A percentile compares a stretch with the other conserved stretches of the same genome.
Conservation (phyloP, 2,113 vertebrate species). For the Cacatua alba region DNA sequence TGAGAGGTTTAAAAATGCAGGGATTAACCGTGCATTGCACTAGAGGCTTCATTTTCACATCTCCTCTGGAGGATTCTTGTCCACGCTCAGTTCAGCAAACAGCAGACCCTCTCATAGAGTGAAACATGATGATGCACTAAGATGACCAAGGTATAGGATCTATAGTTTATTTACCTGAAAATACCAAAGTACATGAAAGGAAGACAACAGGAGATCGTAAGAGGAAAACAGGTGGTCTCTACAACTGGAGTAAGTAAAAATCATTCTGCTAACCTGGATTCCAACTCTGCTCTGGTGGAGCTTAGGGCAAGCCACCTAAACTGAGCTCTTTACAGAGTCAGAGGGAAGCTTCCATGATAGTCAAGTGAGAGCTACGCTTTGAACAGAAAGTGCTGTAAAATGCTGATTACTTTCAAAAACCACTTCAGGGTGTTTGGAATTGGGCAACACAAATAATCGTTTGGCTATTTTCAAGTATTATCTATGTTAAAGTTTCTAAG, state of each 20-base stretch:
- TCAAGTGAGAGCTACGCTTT: not conserved
- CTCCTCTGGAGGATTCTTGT: not conserved
- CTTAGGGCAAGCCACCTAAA: not conserved
- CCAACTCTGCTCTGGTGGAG: not conserved
- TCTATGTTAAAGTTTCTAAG: not conserved
- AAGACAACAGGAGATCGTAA: rapidly evolving
- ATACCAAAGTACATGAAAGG: not conserved
- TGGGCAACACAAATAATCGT: not conserved
- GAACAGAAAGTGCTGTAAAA: not conserved
- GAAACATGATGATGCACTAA: rapidly evolving
- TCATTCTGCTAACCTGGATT: not conserved
- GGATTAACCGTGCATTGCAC: not conserved
- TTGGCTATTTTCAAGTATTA: not conserved
- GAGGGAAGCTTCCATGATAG: not conserved
- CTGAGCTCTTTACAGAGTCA: not conserved
- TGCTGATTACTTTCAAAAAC: not conserved
- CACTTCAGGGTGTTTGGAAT: not conserved
- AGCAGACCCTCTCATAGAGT: not conserved
- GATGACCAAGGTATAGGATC: not conserved
- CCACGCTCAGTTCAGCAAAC: not conserved
- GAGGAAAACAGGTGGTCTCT: not conserved
- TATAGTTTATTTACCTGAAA: not conserved
- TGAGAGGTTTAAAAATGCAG: not conserved
- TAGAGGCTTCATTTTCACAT: not conserved
- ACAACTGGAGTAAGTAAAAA: not conserved